Conservation (phyloP, 1,140 invertebrate species). For the Plutomurus gul region DNA sequence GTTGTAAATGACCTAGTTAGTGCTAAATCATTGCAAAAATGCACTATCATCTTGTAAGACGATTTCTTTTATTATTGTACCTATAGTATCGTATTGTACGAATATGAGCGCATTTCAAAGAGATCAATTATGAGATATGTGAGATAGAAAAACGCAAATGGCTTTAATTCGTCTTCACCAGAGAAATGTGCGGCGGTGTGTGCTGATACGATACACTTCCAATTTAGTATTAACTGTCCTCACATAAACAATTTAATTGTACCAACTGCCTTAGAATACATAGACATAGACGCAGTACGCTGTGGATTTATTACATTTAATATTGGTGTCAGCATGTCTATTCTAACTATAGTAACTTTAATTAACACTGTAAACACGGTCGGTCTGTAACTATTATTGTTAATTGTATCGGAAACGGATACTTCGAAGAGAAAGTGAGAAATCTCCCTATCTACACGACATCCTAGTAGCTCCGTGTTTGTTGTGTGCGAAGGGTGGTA, state of each 20-base stretch:
- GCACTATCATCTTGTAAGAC: neutral
- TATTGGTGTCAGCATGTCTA: neutral
- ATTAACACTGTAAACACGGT: neutral
- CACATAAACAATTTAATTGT: too few relatives aligned
- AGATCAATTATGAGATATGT: too few relatives aligned
- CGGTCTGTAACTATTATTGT: too few relatives aligned
- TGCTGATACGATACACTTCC: too few relatives aligned
- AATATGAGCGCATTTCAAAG: neutral
- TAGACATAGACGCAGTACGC: too few relatives aligned
- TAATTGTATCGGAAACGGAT: neutral
- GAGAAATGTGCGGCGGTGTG: too few relatives aligned
- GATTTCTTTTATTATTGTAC: neutral
- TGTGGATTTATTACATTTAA: too few relatives aligned
- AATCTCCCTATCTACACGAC: neutral
- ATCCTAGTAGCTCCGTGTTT: neutral
- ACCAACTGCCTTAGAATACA: too few relatives aligned
- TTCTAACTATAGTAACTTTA: neutral
- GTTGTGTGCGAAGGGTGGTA: neutral
- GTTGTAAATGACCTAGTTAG: constrained; percentile 5
- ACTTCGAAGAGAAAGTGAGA: neutral
- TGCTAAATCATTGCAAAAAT: constrained; percentile 5
- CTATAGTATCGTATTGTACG: neutral
- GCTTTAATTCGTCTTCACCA: too few relatives aligned
- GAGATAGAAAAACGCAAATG: too few relatives aligned
- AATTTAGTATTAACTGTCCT: too few relatives aligned